Base-by-base conservation (phyloP, 1,140 invertebrate species). In the Gryon sp. region DNA sequence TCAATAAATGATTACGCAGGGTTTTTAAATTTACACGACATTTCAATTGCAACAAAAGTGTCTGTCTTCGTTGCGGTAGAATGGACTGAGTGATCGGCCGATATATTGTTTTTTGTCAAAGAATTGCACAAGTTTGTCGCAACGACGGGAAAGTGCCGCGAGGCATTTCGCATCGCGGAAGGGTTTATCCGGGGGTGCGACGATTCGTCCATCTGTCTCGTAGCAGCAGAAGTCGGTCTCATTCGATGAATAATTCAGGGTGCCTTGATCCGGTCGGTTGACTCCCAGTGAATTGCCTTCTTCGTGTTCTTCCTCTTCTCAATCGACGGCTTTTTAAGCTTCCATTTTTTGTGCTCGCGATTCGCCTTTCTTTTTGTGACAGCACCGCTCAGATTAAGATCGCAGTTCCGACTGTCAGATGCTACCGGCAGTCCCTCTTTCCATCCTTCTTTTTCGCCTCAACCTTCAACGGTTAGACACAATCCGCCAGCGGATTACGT, bases 241-340 rank as follows among this genome's bases (percentile, higher is more conserved):
- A 50, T 46, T 50, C 74, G 70, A 84, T 84, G 83, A 83, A 83
- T 84, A 79, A 83, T 84, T 84, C 83, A 84, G 79, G 73, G 75
- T 79, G 57, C 80, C 80, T 72, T 78, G 80, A 80, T 82, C 73
- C 70, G 76, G 73, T 82, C 79, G 77, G 76, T 75, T 40, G 72
- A 66, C 70, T 63, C 62, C 76, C 43, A 53, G 65, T 65, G 63
- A 76, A 79, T 76, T 80, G 65, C 62, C 76, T 53, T 80, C 65
- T 70, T 36, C 52, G 38, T 7, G 22, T 53, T 28, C 30, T 46
- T 50, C 43, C 30, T 70, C 73, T 55, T 75, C 79, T 78, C 75
- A 82, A 80, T 80, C 78, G 79, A 78, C 69, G 66, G 50, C 68
- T 70, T 69, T 74, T 68, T 68, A 59, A 68, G 32, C 14, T 14